Evolutionary conservation across 53 echinoderm and acorn worm species (phyloP), one percentile per base, ranked within the genome.

Genomic region (Pentamera pediparva): DNA sequence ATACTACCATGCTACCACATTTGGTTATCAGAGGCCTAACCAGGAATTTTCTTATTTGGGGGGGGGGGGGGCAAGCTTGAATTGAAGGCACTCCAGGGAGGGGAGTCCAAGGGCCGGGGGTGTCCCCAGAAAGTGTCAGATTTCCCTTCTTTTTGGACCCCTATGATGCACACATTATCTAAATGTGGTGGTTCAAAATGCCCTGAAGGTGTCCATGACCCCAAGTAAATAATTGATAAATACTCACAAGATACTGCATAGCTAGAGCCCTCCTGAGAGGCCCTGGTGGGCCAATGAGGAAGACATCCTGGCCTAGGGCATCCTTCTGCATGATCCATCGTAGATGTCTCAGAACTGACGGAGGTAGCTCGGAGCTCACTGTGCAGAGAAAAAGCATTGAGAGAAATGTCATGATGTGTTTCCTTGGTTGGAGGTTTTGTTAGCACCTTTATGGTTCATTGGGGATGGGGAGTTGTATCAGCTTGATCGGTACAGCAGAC

Each of bases 271-370:
- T 82, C 2, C 98, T 79, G 38, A 98, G 76, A 5, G 91, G 98
- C n/a, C 98, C 98, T n/a, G 98, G 98, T 6, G 98, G 86, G 24
- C 98, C 98, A 35, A 98, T 98, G 21, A 98, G 78, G 56, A 98
- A 98, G 2, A 98, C 92, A 78, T 98, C 98, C 55, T 98, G 98
- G 11, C 98, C 98, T 6, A 98, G 81, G 19, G 88, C 79, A 98
- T 98, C 98, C 92, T 96, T 96, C 35, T 96, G 96, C 96, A 96
- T 96, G 13, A 96, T 91, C 96, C 96, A 96, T 80, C 96, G 39
- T 39, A 96, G 64, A 83, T 96, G 96, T 39, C 86, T 79, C 59
- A 96, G 75, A 6, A 91, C 89, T 4, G 96, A 85, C 56, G 91
- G 96, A 21, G 96, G 96, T 1, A 87, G 59, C 49, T 77, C 79